Evolutionary conservation across 1,140 invertebrate genomes (phyloP).

Genomic region (Ostrea edulis): DNA sequence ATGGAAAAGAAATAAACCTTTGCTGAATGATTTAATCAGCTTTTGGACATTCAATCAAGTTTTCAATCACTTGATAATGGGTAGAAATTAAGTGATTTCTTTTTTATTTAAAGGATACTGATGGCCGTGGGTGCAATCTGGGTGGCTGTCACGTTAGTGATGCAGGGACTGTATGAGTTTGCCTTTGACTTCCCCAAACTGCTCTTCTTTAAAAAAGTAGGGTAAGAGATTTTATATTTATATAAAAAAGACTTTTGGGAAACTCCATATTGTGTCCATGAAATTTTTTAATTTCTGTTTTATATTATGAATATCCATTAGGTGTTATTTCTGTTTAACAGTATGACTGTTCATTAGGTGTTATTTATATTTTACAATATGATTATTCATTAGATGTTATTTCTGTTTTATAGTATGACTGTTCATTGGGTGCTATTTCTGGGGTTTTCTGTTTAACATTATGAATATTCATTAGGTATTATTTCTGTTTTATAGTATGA

Average conservation of each 20-base stretch:
- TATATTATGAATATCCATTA: no score
- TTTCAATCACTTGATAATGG: not conserved
- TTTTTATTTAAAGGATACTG: slow-evolving; percentile 63
- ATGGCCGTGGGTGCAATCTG: slow-evolving; percentile 71
- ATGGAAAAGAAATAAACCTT: not conserved
- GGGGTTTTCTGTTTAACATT: no score
- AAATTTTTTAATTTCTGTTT: no score
- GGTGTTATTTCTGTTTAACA: no score
- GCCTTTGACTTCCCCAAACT: slow-evolving; percentile 73
- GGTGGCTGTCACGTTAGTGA: slow-evolving; percentile 70
- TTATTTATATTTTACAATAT: not conserved
- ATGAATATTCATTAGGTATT: no score
- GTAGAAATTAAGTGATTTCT: not conserved
- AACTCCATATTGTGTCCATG: no score
- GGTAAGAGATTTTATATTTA: slow-evolving; percentile 63
- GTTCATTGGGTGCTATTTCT: slow-evolving; percentile 74
- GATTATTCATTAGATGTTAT: not conserved
- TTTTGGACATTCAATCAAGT: not conserved
- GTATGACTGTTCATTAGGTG: not conserved
- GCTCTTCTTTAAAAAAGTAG: slow-evolving; percentile 65
- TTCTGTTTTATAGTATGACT: slow-evolving; percentile 54
- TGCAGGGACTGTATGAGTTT: slow-evolving; percentile 74
- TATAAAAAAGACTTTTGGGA: no score
- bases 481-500: not conserved
- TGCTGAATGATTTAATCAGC: not conserved